These are phyloP conservation scores for Gobionotothen gibberifrons DNA, from an alignment of 2,797 vertebrate species.

Conservation along the genomic window DNA sequence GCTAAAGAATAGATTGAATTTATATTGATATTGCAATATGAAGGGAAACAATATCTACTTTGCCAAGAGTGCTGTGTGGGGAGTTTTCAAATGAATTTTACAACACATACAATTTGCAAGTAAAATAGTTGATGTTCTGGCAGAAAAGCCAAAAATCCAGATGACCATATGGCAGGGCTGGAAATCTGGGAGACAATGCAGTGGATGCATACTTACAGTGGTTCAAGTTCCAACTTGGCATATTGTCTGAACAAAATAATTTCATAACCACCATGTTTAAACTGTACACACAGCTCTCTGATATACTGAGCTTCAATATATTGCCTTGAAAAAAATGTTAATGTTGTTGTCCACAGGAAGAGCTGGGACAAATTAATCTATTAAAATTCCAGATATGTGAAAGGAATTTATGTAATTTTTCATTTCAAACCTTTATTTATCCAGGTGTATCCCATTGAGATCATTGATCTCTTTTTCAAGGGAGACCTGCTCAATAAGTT, in stretches of 20 bases:
- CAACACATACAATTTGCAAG: conserved; percentile 20
- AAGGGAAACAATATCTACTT: conserved; percentile 46
- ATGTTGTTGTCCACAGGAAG: background rate
- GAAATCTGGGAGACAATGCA: conserved; percentile 16
- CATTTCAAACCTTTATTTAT: too few relatives aligned
- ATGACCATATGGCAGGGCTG: conserved; percentile 12
- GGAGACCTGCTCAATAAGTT: background rate
- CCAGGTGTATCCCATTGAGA: too few relatives aligned
- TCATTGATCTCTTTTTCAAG: too few relatives aligned
- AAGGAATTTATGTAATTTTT: background rate
- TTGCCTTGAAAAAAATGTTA: background rate
- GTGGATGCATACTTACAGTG: background rate
- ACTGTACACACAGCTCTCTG: background rate
- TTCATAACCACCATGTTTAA: background rate
- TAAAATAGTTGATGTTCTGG: conserved; percentile 22
- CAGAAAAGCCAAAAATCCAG: conserved; percentile 17
- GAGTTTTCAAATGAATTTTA: conserved; percentile 46
- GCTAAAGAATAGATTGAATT: conserved; percentile 47
- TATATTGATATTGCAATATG: conserved; percentile 48
- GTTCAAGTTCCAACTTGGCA: background rate
- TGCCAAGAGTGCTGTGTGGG: conserved; percentile 29
- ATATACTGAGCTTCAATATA: background rate
- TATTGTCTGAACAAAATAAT: conserved; percentile 6
- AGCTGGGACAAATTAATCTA: background rate
- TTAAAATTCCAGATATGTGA: conserved; percentile 1